Percentiles rank a stretch among this genome's conserved stretches.
Evolutionary conservation across 53 echinoderm and acorn worm genomes (phyloP).

Genomic region (Crossaster papposus): DNA sequence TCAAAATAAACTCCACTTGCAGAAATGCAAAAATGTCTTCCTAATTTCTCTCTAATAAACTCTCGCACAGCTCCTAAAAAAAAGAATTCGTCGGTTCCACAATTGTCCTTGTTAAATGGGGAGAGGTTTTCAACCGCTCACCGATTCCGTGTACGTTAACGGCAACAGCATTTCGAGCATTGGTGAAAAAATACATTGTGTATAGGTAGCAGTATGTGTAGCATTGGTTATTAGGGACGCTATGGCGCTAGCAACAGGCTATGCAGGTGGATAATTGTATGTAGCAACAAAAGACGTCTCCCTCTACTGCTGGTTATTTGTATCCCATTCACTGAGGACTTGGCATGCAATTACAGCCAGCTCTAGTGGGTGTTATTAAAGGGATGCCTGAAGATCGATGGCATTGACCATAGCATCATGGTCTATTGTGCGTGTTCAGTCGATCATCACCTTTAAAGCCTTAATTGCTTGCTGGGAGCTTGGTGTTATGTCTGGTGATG

Average conservation of each 20-base stretch:
- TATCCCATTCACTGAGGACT: conserved; percentile 14
- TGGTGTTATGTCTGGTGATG: background rate
- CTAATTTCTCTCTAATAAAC: too few species aligned
- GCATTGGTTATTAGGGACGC: background rate
- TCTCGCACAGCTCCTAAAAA: too few species aligned
- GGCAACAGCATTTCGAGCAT: background rate
- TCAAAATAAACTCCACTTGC: too few species aligned
- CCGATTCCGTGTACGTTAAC: background rate
- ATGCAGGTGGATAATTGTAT: conserved; percentile 36
- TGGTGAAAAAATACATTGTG: background rate
- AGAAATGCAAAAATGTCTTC: too few species aligned
- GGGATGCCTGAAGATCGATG: background rate
- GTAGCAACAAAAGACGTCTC: conserved; percentile 30
- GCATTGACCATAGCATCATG: background rate
- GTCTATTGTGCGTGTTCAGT: background rate
- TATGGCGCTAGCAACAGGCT: conserved; percentile 49
- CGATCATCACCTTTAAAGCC: background rate
- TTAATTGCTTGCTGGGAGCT: background rate
- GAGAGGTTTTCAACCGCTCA: too few species aligned
- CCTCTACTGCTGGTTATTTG: background rate
- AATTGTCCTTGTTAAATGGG: too few species aligned
- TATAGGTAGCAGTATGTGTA: too few species aligned
- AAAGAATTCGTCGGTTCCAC: too few species aligned
- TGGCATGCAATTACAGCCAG: conserved; percentile 1
- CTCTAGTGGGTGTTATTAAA: background rate